These are phyloP conservation scores for Pseudopleuronectes americanus DNA, from an alignment of 2,797 vertebrate species.

Conservation along the genomic window DNA sequence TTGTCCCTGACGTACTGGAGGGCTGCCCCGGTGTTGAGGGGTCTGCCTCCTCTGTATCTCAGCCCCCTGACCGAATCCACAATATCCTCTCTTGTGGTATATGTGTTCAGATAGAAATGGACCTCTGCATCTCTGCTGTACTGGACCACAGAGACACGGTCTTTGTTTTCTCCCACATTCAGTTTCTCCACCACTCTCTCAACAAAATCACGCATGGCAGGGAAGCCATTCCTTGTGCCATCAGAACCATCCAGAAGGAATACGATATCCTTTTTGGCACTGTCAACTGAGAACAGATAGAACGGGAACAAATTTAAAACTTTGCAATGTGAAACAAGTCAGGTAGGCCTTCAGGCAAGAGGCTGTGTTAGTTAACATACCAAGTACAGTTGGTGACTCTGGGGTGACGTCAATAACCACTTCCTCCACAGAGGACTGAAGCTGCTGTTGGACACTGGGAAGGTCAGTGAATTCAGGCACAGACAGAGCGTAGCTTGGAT, in stretches of 20 bases:
- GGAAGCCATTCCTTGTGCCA: slow-evolving; percentile 81
- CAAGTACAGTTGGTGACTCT: slow-evolving; percentile 17
- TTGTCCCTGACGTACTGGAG: slow-evolving; percentile 69
- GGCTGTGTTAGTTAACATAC: slow-evolving; percentile 31
- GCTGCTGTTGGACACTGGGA: slow-evolving; percentile 48
- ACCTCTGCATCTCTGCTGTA: slow-evolving; percentile 84
- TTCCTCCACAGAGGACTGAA: slow-evolving; percentile 44
- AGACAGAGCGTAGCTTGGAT: too few relatives aligned
- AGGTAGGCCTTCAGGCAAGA: too few relatives aligned
- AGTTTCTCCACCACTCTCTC: slow-evolving; percentile 5
- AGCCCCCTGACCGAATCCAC: slow-evolving; percentile 45
- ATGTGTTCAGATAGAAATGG: slow-evolving; percentile 84
- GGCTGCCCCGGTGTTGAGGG: slow-evolving; percentile 69
- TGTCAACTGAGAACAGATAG: not conserved
- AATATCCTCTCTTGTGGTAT: slow-evolving; percentile 45
- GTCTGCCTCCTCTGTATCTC: slow-evolving; percentile 66
- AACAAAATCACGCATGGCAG: slow-evolving; percentile 32
- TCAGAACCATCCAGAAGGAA: slow-evolving; percentile 90
- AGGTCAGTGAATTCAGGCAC: slow-evolving; percentile 32
- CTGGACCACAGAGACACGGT: slow-evolving; percentile 79
- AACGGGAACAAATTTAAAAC: not conserved
- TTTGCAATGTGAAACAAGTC: not conserved
- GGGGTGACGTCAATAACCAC: slow-evolving; percentile 10
- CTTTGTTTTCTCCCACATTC: slow-evolving; percentile 43
- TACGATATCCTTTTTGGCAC: slow-evolving; percentile 84